phyloP scores from a whole-genome alignment of 53 echinoderm and acorn worm genomes.

The Holothuria leucospilota region DNA sequence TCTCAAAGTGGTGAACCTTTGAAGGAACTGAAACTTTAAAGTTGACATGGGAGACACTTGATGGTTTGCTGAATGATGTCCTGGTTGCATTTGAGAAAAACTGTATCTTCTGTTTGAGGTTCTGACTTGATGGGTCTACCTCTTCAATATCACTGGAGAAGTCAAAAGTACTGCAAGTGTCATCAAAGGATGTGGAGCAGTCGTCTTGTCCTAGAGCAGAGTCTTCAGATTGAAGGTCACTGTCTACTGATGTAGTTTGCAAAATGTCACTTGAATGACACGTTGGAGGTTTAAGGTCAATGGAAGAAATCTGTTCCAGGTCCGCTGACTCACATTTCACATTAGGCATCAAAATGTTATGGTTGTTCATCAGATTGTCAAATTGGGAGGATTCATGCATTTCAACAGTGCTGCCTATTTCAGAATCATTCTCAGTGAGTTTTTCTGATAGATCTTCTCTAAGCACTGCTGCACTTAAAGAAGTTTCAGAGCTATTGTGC shows the following conservation, averaged over 20 bases:
- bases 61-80: neutral
- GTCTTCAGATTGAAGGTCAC: neutral
- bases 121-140: neutral
- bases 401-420: neutral
- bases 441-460: no score
- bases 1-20: conserved; percentile 15
- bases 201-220: neutral
- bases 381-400: no score
- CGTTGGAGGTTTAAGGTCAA: no score
- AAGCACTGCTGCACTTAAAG: no score
- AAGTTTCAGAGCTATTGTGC: no score
- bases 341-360: no score
- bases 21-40: conserved; percentile 11
- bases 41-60: neutral
- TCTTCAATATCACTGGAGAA: conserved; percentile 9
- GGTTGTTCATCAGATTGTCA: no score
- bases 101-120: conserved; percentile 2
- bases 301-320: no score
- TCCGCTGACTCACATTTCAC: no score
- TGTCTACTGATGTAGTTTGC: neutral
- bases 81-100: neutral
- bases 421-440: no score
- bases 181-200: neutral
- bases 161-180: neutral
- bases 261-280: neutral